phyloP scores from a whole-genome alignment of 1,140 invertebrate genomes.

The Halyomorpha halys region DNA sequence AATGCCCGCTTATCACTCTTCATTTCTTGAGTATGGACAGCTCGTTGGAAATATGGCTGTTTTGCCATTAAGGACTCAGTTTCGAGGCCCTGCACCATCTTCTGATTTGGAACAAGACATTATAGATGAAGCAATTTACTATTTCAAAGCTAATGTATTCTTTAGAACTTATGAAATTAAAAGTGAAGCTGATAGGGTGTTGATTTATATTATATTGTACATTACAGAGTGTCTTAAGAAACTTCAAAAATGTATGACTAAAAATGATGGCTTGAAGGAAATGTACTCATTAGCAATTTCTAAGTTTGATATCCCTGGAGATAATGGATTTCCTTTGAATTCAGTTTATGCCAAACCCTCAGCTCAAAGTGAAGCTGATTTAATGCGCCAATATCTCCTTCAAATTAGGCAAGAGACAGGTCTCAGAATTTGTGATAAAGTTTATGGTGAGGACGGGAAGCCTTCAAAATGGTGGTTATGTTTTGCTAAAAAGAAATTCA shows the following conservation, averaged over 20 bases:
- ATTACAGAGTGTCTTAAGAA: slow-evolving; percentile 96
- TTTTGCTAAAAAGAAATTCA: slow-evolving; percentile 98
- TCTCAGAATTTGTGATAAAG: slow-evolving; percentile 77
- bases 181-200: slow-evolving; percentile 87
- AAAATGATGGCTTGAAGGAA: slow-evolving; percentile 84
- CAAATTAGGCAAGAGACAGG: slow-evolving; percentile 95
- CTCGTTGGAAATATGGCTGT: slow-evolving; percentile 87
- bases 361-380: slow-evolving; percentile 66
- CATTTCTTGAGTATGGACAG: slow-evolving; percentile 59
- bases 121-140: slow-evolving; percentile 94
- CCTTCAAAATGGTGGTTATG: slow-evolving; percentile 99
- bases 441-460: slow-evolving; percentile 84
- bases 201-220: slow-evolving; percentile 98
- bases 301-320: slow-evolving; percentile 94
- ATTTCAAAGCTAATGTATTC: slow-evolving; percentile 98
- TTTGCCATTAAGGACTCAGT: slow-evolving; percentile 74
- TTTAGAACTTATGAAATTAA: slow-evolving; percentile 98
- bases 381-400: slow-evolving; percentile 82
- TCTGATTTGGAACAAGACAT: slow-evolving; percentile 72
- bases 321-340: slow-evolving; percentile 91
- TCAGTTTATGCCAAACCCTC: slow-evolving; percentile 87
- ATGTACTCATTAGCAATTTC: slow-evolving; percentile 92
- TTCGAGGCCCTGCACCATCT: slow-evolving; percentile 75
- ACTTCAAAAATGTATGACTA: slow-evolving; percentile 80
- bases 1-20: slow-evolving; percentile 78